Base-by-base conservation (phyloP, 64 coral and sea anemone genomes). In the Platygyra sinensis region DNA sequence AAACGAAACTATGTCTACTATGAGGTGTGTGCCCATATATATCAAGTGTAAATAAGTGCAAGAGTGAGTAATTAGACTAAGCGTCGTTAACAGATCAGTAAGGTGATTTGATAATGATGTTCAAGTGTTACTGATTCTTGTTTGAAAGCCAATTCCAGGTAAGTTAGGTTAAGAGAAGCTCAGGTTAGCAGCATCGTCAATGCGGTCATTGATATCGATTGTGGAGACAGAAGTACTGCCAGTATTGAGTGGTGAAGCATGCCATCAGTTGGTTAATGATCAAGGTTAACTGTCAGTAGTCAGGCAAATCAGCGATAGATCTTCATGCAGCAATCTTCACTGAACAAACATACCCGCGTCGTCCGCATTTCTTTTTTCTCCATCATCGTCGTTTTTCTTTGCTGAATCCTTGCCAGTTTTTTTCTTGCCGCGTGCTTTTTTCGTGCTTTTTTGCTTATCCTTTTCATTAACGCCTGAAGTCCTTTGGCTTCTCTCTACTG, bases 331-430 rank as follows among this genome's bases (percentile, higher is more conserved):
- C 62, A 16, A 24, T 84, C 31, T 57, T 39, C 79, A 67, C 10
- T 12, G n/a, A 71, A 38, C 4, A 85, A 52, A 85, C 81, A 64
- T 85, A 85, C 81, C 81, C 81, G 69, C 81, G n/a, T 65, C 62
- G 62, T 69, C 65, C n/a, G 19, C 12, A 25, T 51, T 49, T 52
- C 81, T 29, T 20, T 64, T 69, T 3, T 71, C 42, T 27, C 64
- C 81, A 14, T 22, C 22, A 19, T 7, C n/a, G 29, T 42, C 80
- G 64, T 72, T 39, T 14, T n/a, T 85, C 81, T 71, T 71, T 5
- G 22, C 22, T 0, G 81, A 8, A 38, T 85, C 64, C 15, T 72
- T 72, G 0, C 18, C 63, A 3, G 62, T 3, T 28, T 49, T 24
- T 85, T 85, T 85, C 81, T 28, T 85, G 24, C 63, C 33, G 60